Evolutionary conservation across 53 echinoderm and acorn worm species (phyloP), one percentile per base, ranked within the genome.

Genomic region (Pentamera pediparva): DNA sequence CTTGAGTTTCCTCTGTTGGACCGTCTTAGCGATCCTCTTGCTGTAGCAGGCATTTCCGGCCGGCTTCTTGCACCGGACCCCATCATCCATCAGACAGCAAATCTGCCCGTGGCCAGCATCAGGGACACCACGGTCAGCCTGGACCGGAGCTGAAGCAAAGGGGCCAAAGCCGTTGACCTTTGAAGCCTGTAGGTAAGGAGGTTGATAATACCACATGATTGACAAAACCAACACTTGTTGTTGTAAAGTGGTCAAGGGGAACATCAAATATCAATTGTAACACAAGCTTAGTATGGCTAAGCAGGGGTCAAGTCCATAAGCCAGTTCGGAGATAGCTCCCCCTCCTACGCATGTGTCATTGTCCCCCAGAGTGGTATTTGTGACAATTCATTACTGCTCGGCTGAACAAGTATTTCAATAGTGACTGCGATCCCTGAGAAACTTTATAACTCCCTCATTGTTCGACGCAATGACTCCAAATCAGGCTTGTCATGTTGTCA

Each of bases 31-130:
- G 29, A 95, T 95, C 38, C 95, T 87, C 78, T 95, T 95, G 76
- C 95, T 95, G 70, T 95, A 95, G 76, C 95, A 89, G 39, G 95
- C 95, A 82, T 95, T 95, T 5, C 95, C 95, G 18, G 95, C 95
- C 0, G 87, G 79, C 50, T 90, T 75, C 27, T 82, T 74, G 35
- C 95, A 95, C 39, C 95, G 78, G 6, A 87, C 82, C 24, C 87
- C 85, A 50, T 95, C 95, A 21, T 95, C 95, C 20, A 95, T 90
- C 12, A 95, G 76, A 30, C 95, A 95, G 70, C 95, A 95, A 34
- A 95, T 95, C 78, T 95, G 95, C 49, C 89, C 95, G 77, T 95
- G 95, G 27, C 95, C 95, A 2, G 81, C 86, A 70, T 89, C 95
- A 0, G 83, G n/a, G n/a, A 83, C 80, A 26, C 87, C 84, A 37